phyloP scores from a whole-genome alignment of 2,888 invertebrate species.

The Tenthredo amoena region DNA sequence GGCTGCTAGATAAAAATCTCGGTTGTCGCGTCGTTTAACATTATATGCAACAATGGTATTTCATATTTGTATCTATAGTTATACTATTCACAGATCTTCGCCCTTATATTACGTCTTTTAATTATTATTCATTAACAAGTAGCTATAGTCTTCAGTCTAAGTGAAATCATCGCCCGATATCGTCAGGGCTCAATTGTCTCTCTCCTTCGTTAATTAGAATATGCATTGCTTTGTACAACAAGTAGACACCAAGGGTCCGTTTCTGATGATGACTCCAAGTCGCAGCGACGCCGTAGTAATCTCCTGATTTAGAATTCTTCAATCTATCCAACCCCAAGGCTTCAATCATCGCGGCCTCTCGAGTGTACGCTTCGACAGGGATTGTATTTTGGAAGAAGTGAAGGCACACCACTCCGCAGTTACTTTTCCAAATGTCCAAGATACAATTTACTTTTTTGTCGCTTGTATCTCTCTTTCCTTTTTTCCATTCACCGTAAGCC shows the following conservation, averaged over 20 bases:
- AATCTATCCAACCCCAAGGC: constrained; percentile 88
- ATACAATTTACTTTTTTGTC: constrained; percentile 88
- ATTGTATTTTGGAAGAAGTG: constrained; percentile 95
- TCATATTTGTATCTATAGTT: neutral
- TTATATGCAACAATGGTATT: neutral
- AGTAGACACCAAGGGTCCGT: constrained; percentile 87
- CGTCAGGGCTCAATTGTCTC: constrained; percentile 89
- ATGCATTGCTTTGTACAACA: constrained; percentile 90
- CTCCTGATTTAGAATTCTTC: constrained; percentile 89
- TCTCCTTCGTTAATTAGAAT: constrained; percentile 94
- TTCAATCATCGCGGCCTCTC: constrained; percentile 97
- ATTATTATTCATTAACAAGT: neutral
- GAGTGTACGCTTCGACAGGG: constrained; percentile 94
- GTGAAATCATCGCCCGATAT: constrained; percentile 78
- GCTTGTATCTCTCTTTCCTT: constrained; percentile 77
- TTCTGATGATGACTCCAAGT: constrained; percentile 87
- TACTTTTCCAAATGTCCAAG: constrained; percentile 91
- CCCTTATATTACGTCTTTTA: too few relatives aligned
- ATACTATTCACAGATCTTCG: neutral
- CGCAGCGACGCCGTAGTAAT: constrained; percentile 89
- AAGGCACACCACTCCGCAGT: constrained; percentile 92
- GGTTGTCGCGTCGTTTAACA: neutral
- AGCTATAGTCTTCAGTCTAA: neutral
- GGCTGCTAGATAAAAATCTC: neutral
- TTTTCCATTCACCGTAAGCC: constrained; percentile 86